These are phyloP conservation scores for Microctenopoma lineatum DNA, from an alignment of 2,797 vertebrate genomes.

Conservation along the genomic window DNA sequence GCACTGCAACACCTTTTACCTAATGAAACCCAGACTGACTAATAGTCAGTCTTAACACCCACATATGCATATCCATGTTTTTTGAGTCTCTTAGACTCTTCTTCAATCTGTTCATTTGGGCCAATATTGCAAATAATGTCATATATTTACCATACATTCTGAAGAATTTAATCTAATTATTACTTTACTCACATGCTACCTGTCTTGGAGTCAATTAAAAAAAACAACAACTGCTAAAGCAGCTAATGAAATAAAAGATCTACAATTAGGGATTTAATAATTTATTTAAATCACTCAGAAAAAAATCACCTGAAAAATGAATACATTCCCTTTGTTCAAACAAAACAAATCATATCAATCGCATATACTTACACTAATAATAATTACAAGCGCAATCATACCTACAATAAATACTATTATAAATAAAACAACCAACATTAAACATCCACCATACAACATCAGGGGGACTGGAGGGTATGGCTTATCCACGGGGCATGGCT, in stretches of 20 bases:
- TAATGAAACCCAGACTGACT: background rate
- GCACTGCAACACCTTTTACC: too few relatives aligned
- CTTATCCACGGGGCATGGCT: conserved; percentile 83
- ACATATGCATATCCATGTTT: too few relatives aligned
- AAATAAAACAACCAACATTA: conserved; percentile 79
- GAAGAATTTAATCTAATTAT: too few relatives aligned
- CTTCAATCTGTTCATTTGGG: background rate
- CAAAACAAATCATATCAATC: conserved; percentile 78
- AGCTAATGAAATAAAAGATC: conserved; percentile 34
- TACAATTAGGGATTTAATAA: conserved; percentile 68
- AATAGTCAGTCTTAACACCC: too few relatives aligned
- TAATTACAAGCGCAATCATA: conserved; percentile 81
- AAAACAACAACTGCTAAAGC: conserved; percentile 1
- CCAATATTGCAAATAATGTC: too few relatives aligned
- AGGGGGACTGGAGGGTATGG: conserved; percentile 78
- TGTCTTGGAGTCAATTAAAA: background rate
- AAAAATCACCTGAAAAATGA: conserved; percentile 80
- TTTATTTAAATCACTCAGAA: conserved; percentile 83
- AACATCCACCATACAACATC: conserved; percentile 81
- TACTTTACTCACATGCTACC: background rate
- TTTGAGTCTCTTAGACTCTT: background rate
- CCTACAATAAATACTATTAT: conserved; percentile 77
- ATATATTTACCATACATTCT: too few relatives aligned
- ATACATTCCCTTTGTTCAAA: conserved; percentile 83
- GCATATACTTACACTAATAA: conserved; percentile 75